A percentile compares a stretch with the other conserved stretches of the same genome.
These are phyloP conservation scores for Noctua janthe DNA, from an alignment of 2,888 invertebrate genomes.

Conservation along the genomic window DNA sequence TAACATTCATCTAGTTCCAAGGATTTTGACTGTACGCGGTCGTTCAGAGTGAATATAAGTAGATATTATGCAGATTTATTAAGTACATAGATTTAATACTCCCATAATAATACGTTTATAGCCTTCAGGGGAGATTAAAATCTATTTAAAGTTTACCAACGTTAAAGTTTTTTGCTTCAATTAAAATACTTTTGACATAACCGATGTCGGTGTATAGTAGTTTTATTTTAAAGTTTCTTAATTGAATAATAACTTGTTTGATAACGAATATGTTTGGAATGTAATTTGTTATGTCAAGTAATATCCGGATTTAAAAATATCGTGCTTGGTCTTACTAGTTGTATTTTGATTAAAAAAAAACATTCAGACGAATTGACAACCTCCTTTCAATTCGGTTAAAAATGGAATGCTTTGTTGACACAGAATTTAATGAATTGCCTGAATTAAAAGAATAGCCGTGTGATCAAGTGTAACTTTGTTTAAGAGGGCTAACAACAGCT, in stretches of 20 bases:
- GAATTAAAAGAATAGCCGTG: not conserved
- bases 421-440: too few relatives aligned
- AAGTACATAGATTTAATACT: not conserved
- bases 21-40: not conserved
- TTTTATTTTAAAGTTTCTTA: constrained; percentile 31
- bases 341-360: not conserved
- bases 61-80: not conserved
- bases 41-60: not conserved
- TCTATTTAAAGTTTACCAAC: not conserved
- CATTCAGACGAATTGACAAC: too few relatives aligned
- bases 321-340: not conserved
- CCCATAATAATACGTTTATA: not conserved
- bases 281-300: constrained; percentile 4
- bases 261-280: constrained; percentile 12
- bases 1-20: not conserved
- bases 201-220: not conserved
- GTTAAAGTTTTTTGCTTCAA: constrained; percentile 39
- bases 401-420: not conserved
- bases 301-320: constrained; percentile 11
- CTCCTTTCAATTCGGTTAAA: not conserved
- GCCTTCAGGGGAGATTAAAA: constrained; percentile 23
- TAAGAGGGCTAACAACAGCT: too few relatives aligned
- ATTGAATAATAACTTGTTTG: constrained; percentile 19
- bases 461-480: too few relatives aligned
- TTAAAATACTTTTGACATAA: constrained; percentile 49